Evolutionary conservation across 2,888 invertebrate genomes (phyloP).

Genomic region (Lobophora halterata): DNA sequence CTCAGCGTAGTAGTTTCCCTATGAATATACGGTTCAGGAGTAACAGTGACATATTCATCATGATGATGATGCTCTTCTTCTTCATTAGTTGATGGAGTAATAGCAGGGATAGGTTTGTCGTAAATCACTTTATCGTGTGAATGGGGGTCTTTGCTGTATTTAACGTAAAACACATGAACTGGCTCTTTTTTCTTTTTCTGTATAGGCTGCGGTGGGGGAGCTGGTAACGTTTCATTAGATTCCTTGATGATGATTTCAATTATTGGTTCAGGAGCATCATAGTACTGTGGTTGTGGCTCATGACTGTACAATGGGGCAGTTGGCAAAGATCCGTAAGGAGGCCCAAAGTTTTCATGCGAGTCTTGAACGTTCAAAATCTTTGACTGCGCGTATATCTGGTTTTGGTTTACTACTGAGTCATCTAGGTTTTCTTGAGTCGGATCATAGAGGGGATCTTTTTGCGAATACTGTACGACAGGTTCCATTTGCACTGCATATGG

Average conservation of each 20-base stretch:
- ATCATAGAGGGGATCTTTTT: conserved; percentile 88
- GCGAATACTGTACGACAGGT: conserved; percentile 89
- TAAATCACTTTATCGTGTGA: conserved; percentile 87
- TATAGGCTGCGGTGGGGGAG: conserved; percentile 79
- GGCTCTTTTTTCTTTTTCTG: conserved; percentile 86
- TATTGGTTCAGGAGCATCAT: conserved; percentile 92
- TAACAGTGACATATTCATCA: conserved; percentile 79
- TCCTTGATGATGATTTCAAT: conserved; percentile 96
- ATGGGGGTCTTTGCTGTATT: conserved; percentile 92
- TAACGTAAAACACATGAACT: conserved; percentile 94
- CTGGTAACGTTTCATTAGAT: conserved; percentile 89
- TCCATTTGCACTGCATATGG: conserved; percentile 91
- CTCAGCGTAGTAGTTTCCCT: conserved; percentile 89
- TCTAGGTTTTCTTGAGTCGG: conserved; percentile 74
- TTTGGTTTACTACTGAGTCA: conserved; percentile 63
- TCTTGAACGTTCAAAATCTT: conserved; percentile 72
- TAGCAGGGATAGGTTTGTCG: conserved; percentile 89
- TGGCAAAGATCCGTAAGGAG: conserved; percentile 65
- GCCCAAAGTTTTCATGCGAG: conserved; percentile 69
- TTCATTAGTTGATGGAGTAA: conserved; percentile 85
- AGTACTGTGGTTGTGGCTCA: conserved; percentile 75
- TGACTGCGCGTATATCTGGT: conserved; percentile 72
- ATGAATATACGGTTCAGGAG: conserved; percentile 77
- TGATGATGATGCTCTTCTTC: conserved; percentile 75
- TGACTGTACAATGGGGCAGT: conserved; percentile 75